These are phyloP conservation scores for Collichthys lucidus DNA, from an alignment of 2,113 vertebrate species.

Conservation along the genomic window DNA sequence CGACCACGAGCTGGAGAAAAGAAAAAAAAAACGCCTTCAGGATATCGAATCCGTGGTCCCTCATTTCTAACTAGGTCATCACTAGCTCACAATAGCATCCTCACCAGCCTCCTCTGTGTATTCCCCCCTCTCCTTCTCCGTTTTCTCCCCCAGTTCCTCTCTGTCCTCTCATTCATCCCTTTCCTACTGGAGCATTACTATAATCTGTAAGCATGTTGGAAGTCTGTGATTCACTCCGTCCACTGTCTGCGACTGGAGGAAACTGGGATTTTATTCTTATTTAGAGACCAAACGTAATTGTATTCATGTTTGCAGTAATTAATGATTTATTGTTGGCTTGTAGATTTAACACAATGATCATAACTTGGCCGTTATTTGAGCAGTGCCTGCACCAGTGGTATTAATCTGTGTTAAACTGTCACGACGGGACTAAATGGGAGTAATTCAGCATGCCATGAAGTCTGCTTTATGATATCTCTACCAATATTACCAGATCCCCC, in stretches of 20 bases:
- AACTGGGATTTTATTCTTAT: too few species aligned
- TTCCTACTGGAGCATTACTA: constrained; percentile 19
- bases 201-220: constrained; percentile 12
- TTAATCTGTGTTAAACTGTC: constrained; percentile 65
- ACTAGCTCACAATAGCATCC: constrained; percentile 65
- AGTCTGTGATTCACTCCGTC: background rate
- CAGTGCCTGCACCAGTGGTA: constrained; percentile 3
- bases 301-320: background rate
- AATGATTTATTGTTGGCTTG: background rate
- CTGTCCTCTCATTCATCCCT: constrained; percentile 39
- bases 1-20: constrained; percentile 54
- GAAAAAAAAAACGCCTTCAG: constrained; percentile 52
- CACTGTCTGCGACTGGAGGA: background rate
- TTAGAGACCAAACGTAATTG: background rate
- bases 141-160: background rate
- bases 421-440: constrained; percentile 60
- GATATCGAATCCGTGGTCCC: constrained; percentile 72
- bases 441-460: constrained; percentile 68
- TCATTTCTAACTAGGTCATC: constrained; percentile 81
- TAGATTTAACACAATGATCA: constrained; percentile 3
- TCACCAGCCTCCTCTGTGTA: constrained; percentile 46
- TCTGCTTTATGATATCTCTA: constrained; percentile 48
- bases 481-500: constrained; percentile 44
- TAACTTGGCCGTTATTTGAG: constrained; percentile 13
- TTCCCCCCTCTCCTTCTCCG: constrained; percentile 29